phyloP scores from a whole-genome alignment of 2,113 vertebrate genomes.

The Sebastes fasciatus region DNA sequence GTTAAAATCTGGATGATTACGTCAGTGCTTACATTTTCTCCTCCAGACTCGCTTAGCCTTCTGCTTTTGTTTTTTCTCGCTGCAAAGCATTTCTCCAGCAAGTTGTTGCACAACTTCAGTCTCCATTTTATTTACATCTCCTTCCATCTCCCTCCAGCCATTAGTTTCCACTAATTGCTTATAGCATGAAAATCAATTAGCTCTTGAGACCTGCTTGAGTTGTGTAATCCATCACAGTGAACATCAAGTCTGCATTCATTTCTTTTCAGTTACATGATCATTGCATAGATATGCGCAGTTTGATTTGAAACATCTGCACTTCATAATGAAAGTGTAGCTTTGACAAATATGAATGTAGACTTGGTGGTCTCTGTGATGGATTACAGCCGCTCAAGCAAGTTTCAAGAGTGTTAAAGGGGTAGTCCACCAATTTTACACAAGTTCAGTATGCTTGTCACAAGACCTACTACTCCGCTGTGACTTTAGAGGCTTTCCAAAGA shows the following conservation, averaged over 20 bases:
- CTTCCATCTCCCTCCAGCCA: too few species aligned
- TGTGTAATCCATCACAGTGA: conserved; percentile 26
- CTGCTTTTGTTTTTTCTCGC: not conserved
- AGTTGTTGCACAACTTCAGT: not conserved
- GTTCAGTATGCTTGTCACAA: not conserved
- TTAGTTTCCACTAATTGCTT: not conserved
- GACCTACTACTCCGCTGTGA: not conserved
- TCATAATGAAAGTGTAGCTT: conserved; percentile 1
- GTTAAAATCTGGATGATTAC: not conserved
- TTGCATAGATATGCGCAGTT: conserved; percentile 5
- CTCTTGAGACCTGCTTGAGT: conserved; percentile 8
- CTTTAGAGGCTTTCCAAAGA: not conserved
- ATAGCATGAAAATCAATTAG: conserved; percentile 3
- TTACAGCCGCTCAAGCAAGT: not conserved
- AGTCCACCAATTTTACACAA: not conserved
- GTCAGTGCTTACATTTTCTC: not conserved
- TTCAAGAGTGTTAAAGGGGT: not conserved
- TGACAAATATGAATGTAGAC: not conserved
- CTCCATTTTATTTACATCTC: not conserved
- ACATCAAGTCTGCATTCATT: conserved; percentile 11
- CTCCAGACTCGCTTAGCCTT: not conserved
- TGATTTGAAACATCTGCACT: conserved; percentile 8
- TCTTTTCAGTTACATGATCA: conserved; percentile 19
- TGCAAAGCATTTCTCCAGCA: not conserved
- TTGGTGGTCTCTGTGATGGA: conserved; percentile 15